A percentile compares a stretch with the other conserved stretches of the same genome.
Conservation (phyloP, 2,888 invertebrate genomes). For the Carpatolechia fugitivella region DNA sequence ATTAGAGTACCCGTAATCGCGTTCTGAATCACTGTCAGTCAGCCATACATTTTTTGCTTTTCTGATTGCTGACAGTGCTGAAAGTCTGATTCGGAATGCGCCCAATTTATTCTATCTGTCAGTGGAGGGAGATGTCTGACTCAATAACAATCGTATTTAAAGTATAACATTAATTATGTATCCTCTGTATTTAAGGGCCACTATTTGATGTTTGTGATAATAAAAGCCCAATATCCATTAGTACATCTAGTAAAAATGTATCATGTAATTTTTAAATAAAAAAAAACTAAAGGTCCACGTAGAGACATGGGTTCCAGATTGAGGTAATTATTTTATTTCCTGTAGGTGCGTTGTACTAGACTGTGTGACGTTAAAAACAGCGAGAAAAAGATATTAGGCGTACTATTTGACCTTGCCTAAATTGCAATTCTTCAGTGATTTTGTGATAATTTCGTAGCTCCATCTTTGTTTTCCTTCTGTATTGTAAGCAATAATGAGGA, state of each 20-base stretch:
- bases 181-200: neutral
- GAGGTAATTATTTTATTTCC: conserved; percentile 47
- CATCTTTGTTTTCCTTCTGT: conserved; percentile 35
- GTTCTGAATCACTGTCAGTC: too few relatives aligned
- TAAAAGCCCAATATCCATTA: conserved; percentile 39
- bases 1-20: too few relatives aligned
- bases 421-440: neutral
- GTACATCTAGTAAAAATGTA: conserved; percentile 25
- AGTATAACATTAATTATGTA: too few relatives aligned
- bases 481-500: too few relatives aligned
- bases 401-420: neutral
- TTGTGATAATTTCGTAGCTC: conserved; percentile 23
- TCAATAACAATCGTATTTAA: too few relatives aligned
- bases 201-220: conserved; percentile 48
- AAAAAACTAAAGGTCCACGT: conserved; percentile 56
- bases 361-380: too few relatives aligned
- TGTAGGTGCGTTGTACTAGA: neutral
- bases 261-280: conserved; percentile 54
- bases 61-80: too few relatives aligned
- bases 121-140: too few relatives aligned
- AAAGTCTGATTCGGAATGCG: too few relatives aligned
- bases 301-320: conserved; percentile 75
- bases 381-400: too few relatives aligned
- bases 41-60: too few relatives aligned
- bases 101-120: too few relatives aligned